Conservation (phyloP, 2,113 vertebrate species). For the Zootoca vivipara region DNA sequence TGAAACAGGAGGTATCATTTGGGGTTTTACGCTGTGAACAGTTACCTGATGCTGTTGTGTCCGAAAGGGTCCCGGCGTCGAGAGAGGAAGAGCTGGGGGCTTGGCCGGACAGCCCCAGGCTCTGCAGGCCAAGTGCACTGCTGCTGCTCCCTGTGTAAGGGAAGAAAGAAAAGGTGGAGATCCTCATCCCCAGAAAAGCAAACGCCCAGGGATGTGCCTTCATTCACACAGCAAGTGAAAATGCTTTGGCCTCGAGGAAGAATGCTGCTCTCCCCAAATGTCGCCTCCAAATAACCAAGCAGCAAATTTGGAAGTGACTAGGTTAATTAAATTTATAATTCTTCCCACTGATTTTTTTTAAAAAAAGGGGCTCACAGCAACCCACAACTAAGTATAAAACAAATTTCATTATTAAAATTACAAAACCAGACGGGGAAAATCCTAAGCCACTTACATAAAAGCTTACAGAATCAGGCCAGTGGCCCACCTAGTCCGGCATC, state of each 20-base stretch:
- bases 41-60: conserved; percentile 99
- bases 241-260: not conserved
- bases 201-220: not conserved
- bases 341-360: too few relatives aligned
- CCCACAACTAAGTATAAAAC: too few relatives aligned
- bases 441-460: too few relatives aligned
- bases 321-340: too few relatives aligned
- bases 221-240: not conserved
- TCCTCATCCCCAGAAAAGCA: not conserved
- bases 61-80: conserved; percentile 95
- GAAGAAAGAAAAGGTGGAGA: not conserved
- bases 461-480: too few relatives aligned
- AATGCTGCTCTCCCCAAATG: not conserved
- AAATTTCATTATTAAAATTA: too few relatives aligned
- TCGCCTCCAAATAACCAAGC: too few relatives aligned
- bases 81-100: conserved; percentile 98
- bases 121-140: conserved; percentile 96
- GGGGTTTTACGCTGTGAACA: conserved; percentile 72
- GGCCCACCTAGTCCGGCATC: too few relatives aligned
- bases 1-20: not conserved
- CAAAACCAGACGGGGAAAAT: too few relatives aligned
- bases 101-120: conserved; percentile 94
- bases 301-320: too few relatives aligned
- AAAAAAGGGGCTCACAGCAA: too few relatives aligned
- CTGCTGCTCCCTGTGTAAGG: conserved; percentile 91